Percentiles rank a stretch among this genome's conserved stretches.
phyloP scores from a whole-genome alignment of 2,888 invertebrate species.

The Phytoseiulus persimilis region DNA sequence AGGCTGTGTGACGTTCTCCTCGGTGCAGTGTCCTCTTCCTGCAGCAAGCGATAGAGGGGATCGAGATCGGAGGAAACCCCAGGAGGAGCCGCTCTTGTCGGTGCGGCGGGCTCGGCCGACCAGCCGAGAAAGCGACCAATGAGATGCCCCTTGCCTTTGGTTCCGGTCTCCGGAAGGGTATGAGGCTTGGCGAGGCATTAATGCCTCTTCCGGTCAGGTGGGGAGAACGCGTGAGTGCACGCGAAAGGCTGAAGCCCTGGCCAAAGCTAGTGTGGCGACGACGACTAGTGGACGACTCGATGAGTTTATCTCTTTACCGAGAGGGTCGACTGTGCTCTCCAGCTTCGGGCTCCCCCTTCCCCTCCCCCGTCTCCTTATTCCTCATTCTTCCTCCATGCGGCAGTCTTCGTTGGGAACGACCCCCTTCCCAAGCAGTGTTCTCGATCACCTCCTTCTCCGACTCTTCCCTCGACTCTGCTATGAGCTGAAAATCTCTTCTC shows the following conservation, averaged over 20 bases:
- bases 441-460: too few species aligned
- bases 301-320: not conserved
- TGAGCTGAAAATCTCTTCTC: too few species aligned
- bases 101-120: not conserved
- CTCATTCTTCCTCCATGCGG: too few species aligned
- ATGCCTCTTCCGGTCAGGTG: conserved; percentile 5
- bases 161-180: not conserved
- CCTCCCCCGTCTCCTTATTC: not conserved
- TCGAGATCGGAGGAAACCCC: not conserved
- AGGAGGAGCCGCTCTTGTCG: not conserved
- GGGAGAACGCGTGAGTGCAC: not conserved
- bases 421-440: too few species aligned
- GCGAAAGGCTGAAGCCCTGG: not conserved
- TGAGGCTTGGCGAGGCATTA: not conserved
- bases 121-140: not conserved
- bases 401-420: too few species aligned
- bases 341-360: not conserved
- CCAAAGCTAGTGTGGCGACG: not conserved
- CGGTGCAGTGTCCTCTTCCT: not conserved
- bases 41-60: not conserved
- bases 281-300: not conserved
- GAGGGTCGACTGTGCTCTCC: not conserved
- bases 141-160: not conserved
- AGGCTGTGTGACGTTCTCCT: too few species aligned
- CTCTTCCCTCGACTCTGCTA: too few species aligned